Percentiles rank a stretch among this genome's conserved stretches.
Evolutionary conservation across 2,888 invertebrate genomes (phyloP).

Genomic region (Nudaria mundana): DNA sequence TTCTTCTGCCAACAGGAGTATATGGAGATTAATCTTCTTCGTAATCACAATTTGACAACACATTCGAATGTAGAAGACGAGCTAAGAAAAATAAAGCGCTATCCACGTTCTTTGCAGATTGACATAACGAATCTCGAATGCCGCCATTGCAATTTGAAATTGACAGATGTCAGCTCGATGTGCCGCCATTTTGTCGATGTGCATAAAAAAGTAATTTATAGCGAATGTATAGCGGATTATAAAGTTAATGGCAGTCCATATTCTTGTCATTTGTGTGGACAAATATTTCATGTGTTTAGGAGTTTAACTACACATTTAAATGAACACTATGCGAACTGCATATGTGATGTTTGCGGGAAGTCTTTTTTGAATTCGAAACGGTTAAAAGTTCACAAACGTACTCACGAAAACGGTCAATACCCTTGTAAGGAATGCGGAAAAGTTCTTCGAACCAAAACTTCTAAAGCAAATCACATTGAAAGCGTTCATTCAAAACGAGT

Average conservation of each 20-base stretch:
- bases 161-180: constrained; percentile 54
- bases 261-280: constrained; percentile 56
- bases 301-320: constrained; percentile 70
- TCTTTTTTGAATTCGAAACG: constrained; percentile 72
- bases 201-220: constrained; percentile 58
- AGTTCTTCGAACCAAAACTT: constrained; percentile 58
- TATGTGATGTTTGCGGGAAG: constrained; percentile 75
- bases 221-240: constrained; percentile 67
- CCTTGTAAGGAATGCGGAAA: constrained; percentile 62
- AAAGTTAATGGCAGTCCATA: constrained; percentile 60
- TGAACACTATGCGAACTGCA: constrained; percentile 72
- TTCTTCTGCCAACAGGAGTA: constrained; percentile 65
- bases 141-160: constrained; percentile 48
- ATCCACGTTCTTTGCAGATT: constrained; percentile 64
- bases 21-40: constrained; percentile 55
- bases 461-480: constrained; percentile 63
- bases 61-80: constrained; percentile 52
- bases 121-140: constrained; percentile 67
- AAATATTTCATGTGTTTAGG: constrained; percentile 64
- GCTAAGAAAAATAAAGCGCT: constrained; percentile 60
- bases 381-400: constrained; percentile 71
- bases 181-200: constrained; percentile 49
- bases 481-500: constrained; percentile 59
- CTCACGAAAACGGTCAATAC: constrained; percentile 66
- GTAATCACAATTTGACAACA: constrained; percentile 42